phyloP scores from a whole-genome alignment of 2,888 invertebrate species.

The Troides aeacus region DNA sequence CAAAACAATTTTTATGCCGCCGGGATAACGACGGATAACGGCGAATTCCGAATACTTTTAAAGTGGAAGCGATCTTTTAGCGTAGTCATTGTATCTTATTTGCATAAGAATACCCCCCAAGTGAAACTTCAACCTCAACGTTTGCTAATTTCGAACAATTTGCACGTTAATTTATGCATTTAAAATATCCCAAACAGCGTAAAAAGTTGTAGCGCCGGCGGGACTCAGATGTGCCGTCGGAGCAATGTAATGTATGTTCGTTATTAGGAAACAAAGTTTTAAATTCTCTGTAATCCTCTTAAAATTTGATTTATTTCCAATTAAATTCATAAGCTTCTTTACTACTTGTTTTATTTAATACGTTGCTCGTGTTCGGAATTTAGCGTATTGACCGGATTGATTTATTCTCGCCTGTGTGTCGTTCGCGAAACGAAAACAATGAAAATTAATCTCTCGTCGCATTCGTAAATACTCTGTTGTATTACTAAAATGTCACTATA shows the following conservation, averaged over 20 bases:
- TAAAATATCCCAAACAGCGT: constrained; percentile 46
- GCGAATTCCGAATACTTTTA: constrained; percentile 32
- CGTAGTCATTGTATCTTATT: constrained; percentile 53
- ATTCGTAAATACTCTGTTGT: background rate
- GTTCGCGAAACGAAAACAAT: background rate
- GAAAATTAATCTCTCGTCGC: background rate
- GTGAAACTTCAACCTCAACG: constrained; percentile 37
- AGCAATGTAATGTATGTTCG: constrained; percentile 65
- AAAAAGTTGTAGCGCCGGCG: constrained; percentile 54
- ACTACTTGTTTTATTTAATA: constrained; percentile 14
- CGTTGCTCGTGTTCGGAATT: constrained; percentile 6
- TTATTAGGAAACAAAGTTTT: constrained; percentile 73
- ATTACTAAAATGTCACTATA: background rate
- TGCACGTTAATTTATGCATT: constrained; percentile 41
- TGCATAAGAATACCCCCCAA: constrained; percentile 55
- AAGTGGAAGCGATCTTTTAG: constrained; percentile 39
- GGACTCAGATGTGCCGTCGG: constrained; percentile 62
- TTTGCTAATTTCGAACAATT: constrained; percentile 35
- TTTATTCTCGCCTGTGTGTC: constrained; percentile 5
- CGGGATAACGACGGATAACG: constrained; percentile 42
- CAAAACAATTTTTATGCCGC: constrained; percentile 75
- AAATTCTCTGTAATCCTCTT: constrained; percentile 69
- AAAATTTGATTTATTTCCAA: constrained; percentile 42
- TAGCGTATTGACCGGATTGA: constrained; percentile 4
- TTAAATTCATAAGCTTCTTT: constrained; percentile 29